Evolutionary conservation across 2,888 invertebrate genomes (phyloP), one percentile per base, ranked within the genome.

Genomic region (Apotomis capreana): DNA sequence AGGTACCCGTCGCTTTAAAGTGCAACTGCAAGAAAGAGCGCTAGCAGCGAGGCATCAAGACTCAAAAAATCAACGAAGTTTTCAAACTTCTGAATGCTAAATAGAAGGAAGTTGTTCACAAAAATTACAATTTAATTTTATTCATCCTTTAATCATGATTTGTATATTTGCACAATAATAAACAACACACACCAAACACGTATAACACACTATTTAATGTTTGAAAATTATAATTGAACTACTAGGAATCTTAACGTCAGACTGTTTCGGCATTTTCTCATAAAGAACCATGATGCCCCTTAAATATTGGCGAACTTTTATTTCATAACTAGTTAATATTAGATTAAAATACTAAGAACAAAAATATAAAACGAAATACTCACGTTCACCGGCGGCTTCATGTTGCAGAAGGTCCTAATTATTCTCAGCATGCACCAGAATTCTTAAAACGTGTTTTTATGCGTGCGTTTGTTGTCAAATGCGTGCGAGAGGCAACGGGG

Each of bases 371-470:
- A 69, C 63, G 65, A 77, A 67, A 76, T 26, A 91, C 92, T 92
- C 75, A 93, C 92, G 69, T 89, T 91, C 12, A 88, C 87, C 75
- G 92, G 92, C 69, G 93, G 92, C 76, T 92, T 93, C 93, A 93
- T 93, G n/a, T 82, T 90, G 82, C 81, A 87, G 78, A 89, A 79
- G 76, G 81, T 83, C 84, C 84, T 89, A 57, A 91, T 76, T 51
- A 89, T 82, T 78, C 80, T 86, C 81, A 91, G 81, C 92, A 92
- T 92, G 73, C 84, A 87, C 82, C 58, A 61, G 64, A 54, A 58
- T 15, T 52, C 13, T 46, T 37, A 37, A 58, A 58, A 75, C 54
- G 55, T 54, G 13, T 5, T 64, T 70, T 44, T 65, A 52, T 70
- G 59, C 70, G 64, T 70, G 46, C 49, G 58, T 59, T 67, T 68